Conservation (phyloP, 2,888 invertebrate genomes). For the Camponotus fellah region DNA sequence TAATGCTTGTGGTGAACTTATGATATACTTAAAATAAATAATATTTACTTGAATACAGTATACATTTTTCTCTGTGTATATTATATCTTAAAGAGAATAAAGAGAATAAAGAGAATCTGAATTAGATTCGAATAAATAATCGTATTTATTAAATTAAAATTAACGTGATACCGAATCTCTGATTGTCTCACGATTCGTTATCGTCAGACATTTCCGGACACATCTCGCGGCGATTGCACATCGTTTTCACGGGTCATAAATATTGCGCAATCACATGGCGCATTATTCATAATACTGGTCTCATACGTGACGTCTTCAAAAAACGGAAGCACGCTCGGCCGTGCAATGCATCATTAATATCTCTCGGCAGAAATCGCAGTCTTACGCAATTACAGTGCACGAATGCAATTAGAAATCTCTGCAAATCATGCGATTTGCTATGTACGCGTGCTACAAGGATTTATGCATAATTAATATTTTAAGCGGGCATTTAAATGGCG, state of each 20-base stretch:
- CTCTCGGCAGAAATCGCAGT: constrained; percentile 15
- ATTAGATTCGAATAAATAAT: not conserved
- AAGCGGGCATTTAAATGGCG: constrained; percentile 10
- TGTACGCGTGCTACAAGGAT: not conserved
- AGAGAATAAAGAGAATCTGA: not conserved
- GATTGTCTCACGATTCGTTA: not conserved
- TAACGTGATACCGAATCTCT: not conserved
- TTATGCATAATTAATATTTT: constrained; percentile 41
- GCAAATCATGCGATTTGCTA: constrained; percentile 8
- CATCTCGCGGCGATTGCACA: constrained; percentile 22
- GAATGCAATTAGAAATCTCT: constrained; percentile 39
- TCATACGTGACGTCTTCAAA: constrained; percentile 32
- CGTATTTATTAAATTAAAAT: not conserved
- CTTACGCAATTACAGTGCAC: constrained; percentile 31
- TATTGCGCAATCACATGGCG: constrained; percentile 4
- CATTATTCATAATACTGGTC: constrained; percentile 36
- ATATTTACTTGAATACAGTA: too few relatives aligned
- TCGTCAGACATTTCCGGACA: not conserved
- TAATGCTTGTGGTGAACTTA: too few relatives aligned
- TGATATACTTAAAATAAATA: too few relatives aligned
- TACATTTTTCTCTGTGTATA: too few relatives aligned
- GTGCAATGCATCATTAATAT: constrained; percentile 48
- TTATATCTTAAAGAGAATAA: not conserved
- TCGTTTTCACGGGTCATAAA: constrained; percentile 11
- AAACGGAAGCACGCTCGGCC: constrained; percentile 20